Base-by-base conservation (phyloP, 2,888 invertebrate genomes). In the Empis stercorea region DNA sequence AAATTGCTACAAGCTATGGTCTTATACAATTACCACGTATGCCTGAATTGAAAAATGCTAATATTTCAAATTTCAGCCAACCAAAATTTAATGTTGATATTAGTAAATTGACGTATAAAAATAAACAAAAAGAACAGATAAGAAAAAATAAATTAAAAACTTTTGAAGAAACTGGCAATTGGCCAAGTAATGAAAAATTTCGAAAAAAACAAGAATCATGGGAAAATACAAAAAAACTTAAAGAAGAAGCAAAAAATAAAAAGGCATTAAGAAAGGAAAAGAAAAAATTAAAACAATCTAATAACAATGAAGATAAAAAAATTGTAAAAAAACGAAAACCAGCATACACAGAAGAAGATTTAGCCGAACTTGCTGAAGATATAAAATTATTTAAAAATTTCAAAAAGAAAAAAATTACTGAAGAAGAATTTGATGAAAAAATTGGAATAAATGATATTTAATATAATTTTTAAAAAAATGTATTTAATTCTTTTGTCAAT, bases 21-120 rank as follows among this genome's bases (percentile, higher is more conserved):
- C 76, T 99, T 1, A 66, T 99, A 1, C 84, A 85, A 58, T 72
- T 97, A 59, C 99, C 97, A 0, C 79, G 83, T 61, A 97, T 99
- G 94, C 94, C 96, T 0, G 99, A 99, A 70, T 68, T 94, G 3
- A 88, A 84, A 62, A 80, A 80, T 36, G 66, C 68, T 44, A 84
- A 83, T 59, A 59, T 66, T 1, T 63, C 70, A 16, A 65, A 60
- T 40, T 70, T 66, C 41, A 53, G 64, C 30, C 61, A 56, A 1
- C 80, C 64, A 0, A 61, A 61, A 30, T 72, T 72, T 5, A 62
- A 79, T 32, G 71, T 91, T 7, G 86, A 95, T 65, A 66, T 81
- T 14, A 84, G 84, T 61, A 71, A 72, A 23, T 79, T 96, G 55
- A 73, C 80, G 0, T 95, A 91, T 59, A 80, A 74, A 61, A 84